Evolutionary conservation across 2,888 invertebrate genomes (phyloP).

Genomic region (Osedax frankpressi): DNA sequence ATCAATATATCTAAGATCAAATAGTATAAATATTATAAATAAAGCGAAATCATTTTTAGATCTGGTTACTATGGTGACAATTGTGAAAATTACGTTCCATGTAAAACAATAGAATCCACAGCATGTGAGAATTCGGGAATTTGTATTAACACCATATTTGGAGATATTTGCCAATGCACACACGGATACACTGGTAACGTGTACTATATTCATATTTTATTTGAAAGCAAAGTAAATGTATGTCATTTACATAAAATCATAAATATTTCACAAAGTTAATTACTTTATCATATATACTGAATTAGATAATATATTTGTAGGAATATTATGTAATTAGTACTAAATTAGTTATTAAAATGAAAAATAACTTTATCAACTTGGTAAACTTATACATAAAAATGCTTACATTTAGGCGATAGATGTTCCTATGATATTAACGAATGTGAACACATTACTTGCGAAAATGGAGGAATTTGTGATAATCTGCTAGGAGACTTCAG

Average conservation of each 20-base stretch:
- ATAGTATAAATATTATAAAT: too few relatives aligned
- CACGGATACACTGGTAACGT: not conserved
- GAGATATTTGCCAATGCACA: not conserved
- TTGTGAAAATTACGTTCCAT: not conserved
- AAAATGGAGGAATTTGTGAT: not conserved
- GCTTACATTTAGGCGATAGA: not conserved
- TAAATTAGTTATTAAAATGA: too few relatives aligned
- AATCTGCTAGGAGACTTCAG: not conserved
- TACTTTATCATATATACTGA: too few relatives aligned
- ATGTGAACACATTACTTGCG: not conserved
- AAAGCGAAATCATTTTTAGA: too few relatives aligned
- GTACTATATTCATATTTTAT: too few relatives aligned
- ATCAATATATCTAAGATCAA: too few relatives aligned
- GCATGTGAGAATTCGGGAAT: not conserved
- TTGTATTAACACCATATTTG: not conserved
- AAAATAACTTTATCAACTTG: too few relatives aligned
- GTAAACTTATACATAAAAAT: too few relatives aligned
- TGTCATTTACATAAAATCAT: too few relatives aligned
- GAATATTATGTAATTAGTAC: too few relatives aligned
- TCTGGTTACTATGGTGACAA: not conserved
- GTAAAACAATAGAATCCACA: not conserved
- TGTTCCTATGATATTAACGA: not conserved
- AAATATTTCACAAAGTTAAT: too few relatives aligned
- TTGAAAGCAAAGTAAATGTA: too few relatives aligned
- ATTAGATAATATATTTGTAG: not conserved